Conservation (phyloP, 2,797 vertebrate genomes). For the Eulemur albifrons region DNA sequence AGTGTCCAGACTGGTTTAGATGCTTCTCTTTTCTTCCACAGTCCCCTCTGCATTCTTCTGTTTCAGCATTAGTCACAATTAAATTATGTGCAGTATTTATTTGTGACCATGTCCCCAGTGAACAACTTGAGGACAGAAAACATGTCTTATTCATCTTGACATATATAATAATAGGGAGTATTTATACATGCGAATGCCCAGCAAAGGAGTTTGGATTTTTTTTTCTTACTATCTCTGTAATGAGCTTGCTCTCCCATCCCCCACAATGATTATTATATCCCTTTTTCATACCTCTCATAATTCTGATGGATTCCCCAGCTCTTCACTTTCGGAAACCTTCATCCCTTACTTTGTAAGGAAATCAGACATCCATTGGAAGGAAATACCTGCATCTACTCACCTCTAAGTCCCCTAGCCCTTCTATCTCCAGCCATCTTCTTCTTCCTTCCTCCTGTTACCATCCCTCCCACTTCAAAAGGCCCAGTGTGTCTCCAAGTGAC, state of each 20-base stretch:
- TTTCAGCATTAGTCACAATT: neutral
- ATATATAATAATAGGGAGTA: neutral
- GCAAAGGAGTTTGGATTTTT: neutral
- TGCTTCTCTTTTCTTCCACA: neutral
- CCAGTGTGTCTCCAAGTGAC: neutral
- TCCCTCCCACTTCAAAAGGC: neutral
- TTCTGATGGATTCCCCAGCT: neutral
- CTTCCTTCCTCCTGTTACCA: neutral
- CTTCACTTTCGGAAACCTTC: neutral
- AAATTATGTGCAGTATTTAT: neutral
- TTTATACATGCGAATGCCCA: neutral
- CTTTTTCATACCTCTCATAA: neutral
- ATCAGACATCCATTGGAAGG: neutral
- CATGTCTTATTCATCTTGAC: neutral
- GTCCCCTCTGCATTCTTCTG: neutral
- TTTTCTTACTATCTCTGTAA: neutral
- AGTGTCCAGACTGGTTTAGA: neutral
- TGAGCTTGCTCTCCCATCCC: neutral
- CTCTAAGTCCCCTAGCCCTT: rapidly evolving
- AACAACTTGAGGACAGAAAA: neutral
- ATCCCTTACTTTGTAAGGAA: neutral
- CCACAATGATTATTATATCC: neutral
- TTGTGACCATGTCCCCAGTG: neutral
- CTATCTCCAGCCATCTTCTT: neutral
- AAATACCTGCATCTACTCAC: neutral